Percentiles rank a stretch among this genome's conserved stretches.
Evolutionary conservation across 1,140 invertebrate genomes (phyloP).

Genomic region (Saccostrea glomerata): DNA sequence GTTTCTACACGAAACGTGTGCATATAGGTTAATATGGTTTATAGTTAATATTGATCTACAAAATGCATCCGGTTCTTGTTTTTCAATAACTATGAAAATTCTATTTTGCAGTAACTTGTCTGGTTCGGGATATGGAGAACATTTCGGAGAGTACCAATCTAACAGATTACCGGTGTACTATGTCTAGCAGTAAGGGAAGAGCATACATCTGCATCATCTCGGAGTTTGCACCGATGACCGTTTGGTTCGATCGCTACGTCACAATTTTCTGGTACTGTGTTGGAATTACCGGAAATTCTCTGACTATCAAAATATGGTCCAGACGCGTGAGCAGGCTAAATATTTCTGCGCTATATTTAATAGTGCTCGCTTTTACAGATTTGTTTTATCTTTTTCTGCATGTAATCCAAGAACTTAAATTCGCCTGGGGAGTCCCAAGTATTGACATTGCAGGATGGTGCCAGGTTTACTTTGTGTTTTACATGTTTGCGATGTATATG

Average conservation of each 20-base stretch:
- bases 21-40: too few species aligned
- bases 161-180: not conserved
- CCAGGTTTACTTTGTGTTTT: slow-evolving; percentile 67
- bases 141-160: not conserved
- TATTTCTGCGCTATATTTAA: slow-evolving; percentile 73
- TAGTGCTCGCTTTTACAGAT: slow-evolving; percentile 72
- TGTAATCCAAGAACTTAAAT: slow-evolving; percentile 65
- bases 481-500: slow-evolving; percentile 71
- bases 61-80: too few species aligned
- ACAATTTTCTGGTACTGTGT: slow-evolving; percentile 72
- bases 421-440: slow-evolving; percentile 64
- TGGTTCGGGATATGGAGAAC: not conserved
- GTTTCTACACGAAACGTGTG: too few species aligned
- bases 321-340: slow-evolving; percentile 65
- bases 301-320: slow-evolving; percentile 72
- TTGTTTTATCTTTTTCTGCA: slow-evolving; percentile 70
- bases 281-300: slow-evolving; percentile 73
- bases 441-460: slow-evolving; percentile 62
- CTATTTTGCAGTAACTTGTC: not conserved
- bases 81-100: too few species aligned
- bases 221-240: slow-evolving; percentile 60
- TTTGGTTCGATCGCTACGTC: slow-evolving; percentile 60
- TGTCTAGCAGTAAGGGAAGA: not conserved
- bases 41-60: too few species aligned
- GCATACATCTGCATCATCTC: slow-evolving; percentile 45